phyloP scores from a whole-genome alignment of 2,797 vertebrate genomes.

The Intellagama lesueurii region DNA sequence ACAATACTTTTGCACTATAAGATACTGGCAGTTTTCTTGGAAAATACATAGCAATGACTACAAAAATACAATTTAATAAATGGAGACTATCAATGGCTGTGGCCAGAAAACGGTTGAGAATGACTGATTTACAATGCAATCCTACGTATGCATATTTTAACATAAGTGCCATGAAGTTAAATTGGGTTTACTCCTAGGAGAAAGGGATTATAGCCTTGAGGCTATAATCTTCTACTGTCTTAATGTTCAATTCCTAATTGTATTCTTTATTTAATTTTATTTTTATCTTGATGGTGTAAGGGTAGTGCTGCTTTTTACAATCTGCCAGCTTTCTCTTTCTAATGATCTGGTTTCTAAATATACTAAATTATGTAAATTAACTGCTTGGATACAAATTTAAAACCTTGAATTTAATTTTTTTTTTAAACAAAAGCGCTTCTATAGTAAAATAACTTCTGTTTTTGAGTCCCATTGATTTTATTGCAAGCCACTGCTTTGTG shows the following conservation, averaged over 20 bases:
- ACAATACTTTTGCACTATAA: not conserved
- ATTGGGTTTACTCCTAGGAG: not conserved
- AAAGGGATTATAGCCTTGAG: not conserved
- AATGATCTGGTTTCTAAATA: not conserved
- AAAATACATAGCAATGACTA: no score
- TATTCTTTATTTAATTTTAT: not conserved
- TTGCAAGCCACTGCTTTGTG: not conserved
- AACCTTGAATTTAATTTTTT: not conserved
- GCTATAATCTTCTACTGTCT: not conserved
- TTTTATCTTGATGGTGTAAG: not conserved
- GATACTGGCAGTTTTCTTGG: not conserved
- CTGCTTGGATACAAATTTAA: not conserved
- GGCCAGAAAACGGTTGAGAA: no score
- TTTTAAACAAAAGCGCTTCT: not conserved
- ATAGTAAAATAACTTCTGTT: not conserved
- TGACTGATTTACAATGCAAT: not conserved
- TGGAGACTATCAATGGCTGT: no score
- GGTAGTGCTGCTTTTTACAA: not conserved
- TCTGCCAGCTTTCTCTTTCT: not conserved
- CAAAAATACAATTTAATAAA: no score
- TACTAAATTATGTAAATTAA: not conserved
- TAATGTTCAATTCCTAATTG: not conserved
- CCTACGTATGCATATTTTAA: not conserved
- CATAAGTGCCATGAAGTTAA: not conserved
- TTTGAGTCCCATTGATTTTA: not conserved